These are phyloP conservation scores for Cephus spinipes DNA, from an alignment of 2,888 invertebrate genomes.

Conservation along the genomic window DNA sequence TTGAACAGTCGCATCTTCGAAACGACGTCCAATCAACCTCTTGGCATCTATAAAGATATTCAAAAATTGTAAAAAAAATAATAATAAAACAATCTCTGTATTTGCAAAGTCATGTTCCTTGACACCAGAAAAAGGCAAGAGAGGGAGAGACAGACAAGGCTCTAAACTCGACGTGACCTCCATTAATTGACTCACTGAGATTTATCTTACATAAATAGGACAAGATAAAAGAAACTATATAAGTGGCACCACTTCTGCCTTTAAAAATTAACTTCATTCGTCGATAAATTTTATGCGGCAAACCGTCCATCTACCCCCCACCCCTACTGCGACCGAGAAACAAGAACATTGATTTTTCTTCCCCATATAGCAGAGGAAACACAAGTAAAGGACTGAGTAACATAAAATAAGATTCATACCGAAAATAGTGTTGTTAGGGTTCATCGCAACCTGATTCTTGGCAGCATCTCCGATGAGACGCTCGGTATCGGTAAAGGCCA, in stretches of 20 bases:
- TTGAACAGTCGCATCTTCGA: slow-evolving; percentile 84
- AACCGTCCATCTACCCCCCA: not conserved
- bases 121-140: not conserved
- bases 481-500: slow-evolving; percentile 71
- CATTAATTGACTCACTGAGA: not conserved
- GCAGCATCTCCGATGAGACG: slow-evolving; percentile 73
- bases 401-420: slow-evolving; percentile 68
- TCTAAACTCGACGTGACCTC: not conserved
- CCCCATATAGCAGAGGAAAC: not conserved
- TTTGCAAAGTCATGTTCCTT: not conserved
- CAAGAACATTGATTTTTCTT: not conserved
- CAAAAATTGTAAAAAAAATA: not conserved
- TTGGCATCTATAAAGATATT: slow-evolving; percentile 78
- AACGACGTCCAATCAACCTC: slow-evolving; percentile 77
- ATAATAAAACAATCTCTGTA: not conserved
- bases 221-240: not conserved
- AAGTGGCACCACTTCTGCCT: no score
- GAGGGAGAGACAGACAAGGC: not conserved
- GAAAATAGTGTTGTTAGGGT: slow-evolving; percentile 89
- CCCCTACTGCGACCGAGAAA: not conserved
- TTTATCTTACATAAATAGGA: not conserved
- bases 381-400: not conserved
- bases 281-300: not conserved
- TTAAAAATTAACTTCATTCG: no score
- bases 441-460: slow-evolving; percentile 78